These are phyloP conservation scores for Borostomias antarcticus DNA, from an alignment of 2,797 vertebrate species.

Conservation along the genomic window DNA sequence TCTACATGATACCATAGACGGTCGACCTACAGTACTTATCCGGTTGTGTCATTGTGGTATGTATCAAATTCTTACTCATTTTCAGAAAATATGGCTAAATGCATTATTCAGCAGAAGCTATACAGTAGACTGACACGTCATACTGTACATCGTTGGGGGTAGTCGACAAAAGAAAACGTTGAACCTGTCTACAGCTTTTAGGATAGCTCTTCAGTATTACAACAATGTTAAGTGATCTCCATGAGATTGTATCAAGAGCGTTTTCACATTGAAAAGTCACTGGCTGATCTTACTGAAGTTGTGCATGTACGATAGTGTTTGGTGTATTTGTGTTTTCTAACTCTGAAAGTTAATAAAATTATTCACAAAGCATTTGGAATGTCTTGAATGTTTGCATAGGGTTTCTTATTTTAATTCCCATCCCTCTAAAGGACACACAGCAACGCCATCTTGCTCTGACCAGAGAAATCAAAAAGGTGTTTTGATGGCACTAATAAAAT, in stretches of 20 bases:
- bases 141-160: not conserved
- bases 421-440: not conserved
- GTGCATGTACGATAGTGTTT: slow-evolving; percentile 84
- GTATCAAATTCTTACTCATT: not conserved
- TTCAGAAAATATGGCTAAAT: not conserved
- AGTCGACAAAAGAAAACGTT: not conserved
- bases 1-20: slow-evolving; percentile 64
- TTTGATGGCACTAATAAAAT: not conserved
- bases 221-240: slow-evolving; percentile 81
- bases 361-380: slow-evolving; percentile 53
- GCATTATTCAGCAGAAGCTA: not conserved
- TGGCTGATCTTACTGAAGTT: slow-evolving; percentile 82
- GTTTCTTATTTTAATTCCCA: not conserved
- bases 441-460: not conserved
- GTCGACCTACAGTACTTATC: slow-evolving; percentile 8
- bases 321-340: slow-evolving; percentile 83
- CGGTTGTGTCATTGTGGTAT: not conserved
- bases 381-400: slow-evolving; percentile 28
- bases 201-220: slow-evolving; percentile 68
- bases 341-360: slow-evolving; percentile 77
- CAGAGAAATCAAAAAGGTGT: not conserved
- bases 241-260: slow-evolving; percentile 83
- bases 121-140: not conserved
- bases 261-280: slow-evolving; percentile 98
- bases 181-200: slow-evolving; percentile 55